phyloP scores from a whole-genome alignment of 1,140 invertebrate species.

The Cotesia chilonis region DNA sequence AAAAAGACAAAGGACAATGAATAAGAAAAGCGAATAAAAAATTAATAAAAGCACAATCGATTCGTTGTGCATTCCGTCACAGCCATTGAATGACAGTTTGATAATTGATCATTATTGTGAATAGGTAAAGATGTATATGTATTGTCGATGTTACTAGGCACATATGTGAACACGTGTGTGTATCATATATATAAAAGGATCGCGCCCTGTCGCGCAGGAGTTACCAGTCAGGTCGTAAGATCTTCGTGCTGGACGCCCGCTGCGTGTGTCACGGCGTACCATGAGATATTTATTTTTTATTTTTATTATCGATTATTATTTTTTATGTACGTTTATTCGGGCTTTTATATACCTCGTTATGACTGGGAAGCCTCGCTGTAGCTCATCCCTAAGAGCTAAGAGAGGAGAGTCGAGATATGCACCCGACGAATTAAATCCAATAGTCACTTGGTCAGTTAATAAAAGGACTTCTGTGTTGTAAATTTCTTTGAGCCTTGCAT shows the following conservation, averaged over 20 bases:
- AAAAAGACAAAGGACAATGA: not conserved
- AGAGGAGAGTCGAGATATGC: too few species aligned
- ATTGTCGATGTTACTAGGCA: not conserved
- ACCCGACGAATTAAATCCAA: too few species aligned
- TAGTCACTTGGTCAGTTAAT: too few species aligned
- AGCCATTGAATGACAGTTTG: slow-evolving; percentile 63
- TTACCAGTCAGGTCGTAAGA: slow-evolving; percentile 32
- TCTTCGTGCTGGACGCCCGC: slow-evolving; percentile 34
- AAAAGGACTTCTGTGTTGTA: too few species aligned
- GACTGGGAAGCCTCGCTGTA: too few species aligned
- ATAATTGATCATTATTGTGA: slow-evolving; percentile 66
- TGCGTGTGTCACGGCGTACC: slow-evolving; percentile 42
- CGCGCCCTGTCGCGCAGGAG: slow-evolving; percentile 52
- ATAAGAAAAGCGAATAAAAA: not conserved
- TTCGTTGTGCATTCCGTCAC: slow-evolving; percentile 61
- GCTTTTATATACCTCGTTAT: too few species aligned
- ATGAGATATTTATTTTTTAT: too few species aligned
- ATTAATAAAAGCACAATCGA: slow-evolving; percentile 45
- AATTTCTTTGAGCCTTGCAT: too few species aligned
- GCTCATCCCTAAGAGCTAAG: too few species aligned
- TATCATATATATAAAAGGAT: not conserved
- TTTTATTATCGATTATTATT: too few species aligned
- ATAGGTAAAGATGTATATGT: slow-evolving; percentile 24
- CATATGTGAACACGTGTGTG: too few species aligned
- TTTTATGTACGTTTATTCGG: too few species aligned